Evolutionary conservation across 2,888 invertebrate species (phyloP).

Genomic region (Tenthredo mesomela): DNA sequence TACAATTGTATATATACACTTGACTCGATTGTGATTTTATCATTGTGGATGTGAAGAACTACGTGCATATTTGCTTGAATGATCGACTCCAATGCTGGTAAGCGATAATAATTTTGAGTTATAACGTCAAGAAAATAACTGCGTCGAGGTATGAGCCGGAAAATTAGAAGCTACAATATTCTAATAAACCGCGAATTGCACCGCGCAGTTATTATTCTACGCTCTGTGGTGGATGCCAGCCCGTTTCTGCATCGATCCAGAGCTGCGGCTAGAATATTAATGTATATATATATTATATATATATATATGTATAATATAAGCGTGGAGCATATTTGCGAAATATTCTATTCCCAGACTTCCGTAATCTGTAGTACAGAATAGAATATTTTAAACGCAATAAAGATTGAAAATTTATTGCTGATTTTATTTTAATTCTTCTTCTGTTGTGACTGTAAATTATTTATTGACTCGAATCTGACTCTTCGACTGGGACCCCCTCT

Average conservation of each 20-base stretch:
- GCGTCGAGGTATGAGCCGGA: not conserved
- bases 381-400: conserved; percentile 22
- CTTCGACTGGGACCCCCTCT: conserved; percentile 11
- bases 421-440: conserved; percentile 11
- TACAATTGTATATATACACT: not conserved
- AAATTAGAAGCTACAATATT: conserved; percentile 45
- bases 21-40: not conserved
- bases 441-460: conserved; percentile 30
- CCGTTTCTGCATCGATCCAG: conserved; percentile 13
- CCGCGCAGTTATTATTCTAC: not conserved
- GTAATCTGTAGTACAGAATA: not conserved
- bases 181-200: conserved; percentile 27
- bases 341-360: not conserved
- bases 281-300: not conserved
- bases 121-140: not conserved
- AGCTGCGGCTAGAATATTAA: not conserved
- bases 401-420: not conserved
- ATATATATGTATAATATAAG: not conserved
- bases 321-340: not conserved
- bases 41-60: not conserved
- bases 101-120: conserved; percentile 22
- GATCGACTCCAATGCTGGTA: not conserved
- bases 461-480: conserved; percentile 32
- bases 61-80: not conserved
- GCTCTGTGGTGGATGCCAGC: conserved; percentile 1